Base-by-base conservation (phyloP, 2,888 invertebrate species). In the Blastobasis lacticolella region DNA sequence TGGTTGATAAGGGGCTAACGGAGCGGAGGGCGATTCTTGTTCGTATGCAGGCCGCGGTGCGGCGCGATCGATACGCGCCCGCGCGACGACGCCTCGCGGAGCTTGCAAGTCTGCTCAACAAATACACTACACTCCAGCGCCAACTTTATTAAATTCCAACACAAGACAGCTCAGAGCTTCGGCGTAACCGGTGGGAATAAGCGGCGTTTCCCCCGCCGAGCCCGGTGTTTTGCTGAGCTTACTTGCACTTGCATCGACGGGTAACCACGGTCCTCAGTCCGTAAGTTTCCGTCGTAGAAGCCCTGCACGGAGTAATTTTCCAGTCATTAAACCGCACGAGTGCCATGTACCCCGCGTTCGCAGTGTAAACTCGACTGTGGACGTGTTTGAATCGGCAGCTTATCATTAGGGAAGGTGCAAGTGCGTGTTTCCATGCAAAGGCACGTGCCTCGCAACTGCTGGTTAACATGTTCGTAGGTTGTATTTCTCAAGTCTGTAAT, bases 51-150 rank as follows among this genome's bases (percentile, higher is more conserved):
- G 81, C 78, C 81, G 80, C 80, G 75, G 73, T 68, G 73, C 66
- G 73, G 66, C 68, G 70, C 85, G 87, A 86, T 86, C 86, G 82
- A 86, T 86, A 86, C 86, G 84, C 86, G 84, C 85, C 85, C 84
- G 86, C 71, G 70, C 71, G 65, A 69, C 63, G 65, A 75, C 81
- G 74, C 74, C 78, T 69, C 69, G 69, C 73, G 64, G 68, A 67
- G 72, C 72, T 72, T 67, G 67, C 75, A 71, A 77, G 76, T 75
- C 73, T 71, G 71, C 68, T 69, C 73, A 70, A 69, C 74, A 78
- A 78, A 77, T 73, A 76, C 66, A 73, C 72, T 74, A 23, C 54
- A 57, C 54, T 66, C 23, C 23, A 23, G 23, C 2, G 23, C 23
- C 10, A 5, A 73, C 69, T 72, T 75, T 73, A 74, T 75, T 75